These are phyloP conservation scores for Zaprionus taronus DNA, from an alignment of 1,140 invertebrate genomes.

Conservation along the genomic window DNA sequence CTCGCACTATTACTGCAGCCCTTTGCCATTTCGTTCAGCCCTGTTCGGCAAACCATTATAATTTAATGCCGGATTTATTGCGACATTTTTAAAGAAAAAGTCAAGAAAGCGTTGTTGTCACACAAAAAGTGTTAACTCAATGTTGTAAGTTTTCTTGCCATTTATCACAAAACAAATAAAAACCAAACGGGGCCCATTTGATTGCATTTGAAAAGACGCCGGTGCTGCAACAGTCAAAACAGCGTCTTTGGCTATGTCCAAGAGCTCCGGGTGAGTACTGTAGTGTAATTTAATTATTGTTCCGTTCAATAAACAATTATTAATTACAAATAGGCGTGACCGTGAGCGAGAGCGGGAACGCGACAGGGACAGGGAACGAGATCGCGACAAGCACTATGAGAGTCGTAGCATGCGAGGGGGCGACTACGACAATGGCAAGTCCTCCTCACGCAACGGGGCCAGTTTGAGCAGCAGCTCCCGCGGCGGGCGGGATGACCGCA, in stretches of 20 bases:
- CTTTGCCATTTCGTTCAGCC: conserved; percentile 2
- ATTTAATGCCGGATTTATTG: conserved; percentile 21
- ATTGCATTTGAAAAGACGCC: conserved; percentile 8
- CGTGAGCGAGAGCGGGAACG: conserved; percentile 66
- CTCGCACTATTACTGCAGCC: conserved; percentile 1
- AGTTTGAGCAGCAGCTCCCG: conserved; percentile 40
- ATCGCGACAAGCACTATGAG: conserved; percentile 53
- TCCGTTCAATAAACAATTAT: not conserved
- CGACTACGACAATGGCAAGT: conserved; percentile 67
- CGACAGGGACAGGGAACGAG: conserved; percentile 50
- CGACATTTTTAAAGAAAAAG: conserved; percentile 15
- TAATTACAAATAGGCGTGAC: conserved; percentile 41
- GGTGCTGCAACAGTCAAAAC: conserved; percentile 12
- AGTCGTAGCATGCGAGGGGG: conserved; percentile 42
- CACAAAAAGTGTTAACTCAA: not conserved
- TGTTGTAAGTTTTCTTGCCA: not conserved
- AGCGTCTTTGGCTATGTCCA: conserved; percentile 45
- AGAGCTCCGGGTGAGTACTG: conserved; percentile 50
- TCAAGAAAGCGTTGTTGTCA: not conserved
- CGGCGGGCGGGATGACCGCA: conserved; percentile 52
- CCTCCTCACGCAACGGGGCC: conserved; percentile 55
- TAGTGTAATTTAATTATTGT: not conserved
- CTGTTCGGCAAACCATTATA: conserved; percentile 30
- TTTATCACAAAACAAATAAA: not conserved
- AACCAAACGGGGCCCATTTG: not conserved